Base-by-base conservation (phyloP, 2,888 invertebrate species). In the Microdon myrmicae region DNA sequence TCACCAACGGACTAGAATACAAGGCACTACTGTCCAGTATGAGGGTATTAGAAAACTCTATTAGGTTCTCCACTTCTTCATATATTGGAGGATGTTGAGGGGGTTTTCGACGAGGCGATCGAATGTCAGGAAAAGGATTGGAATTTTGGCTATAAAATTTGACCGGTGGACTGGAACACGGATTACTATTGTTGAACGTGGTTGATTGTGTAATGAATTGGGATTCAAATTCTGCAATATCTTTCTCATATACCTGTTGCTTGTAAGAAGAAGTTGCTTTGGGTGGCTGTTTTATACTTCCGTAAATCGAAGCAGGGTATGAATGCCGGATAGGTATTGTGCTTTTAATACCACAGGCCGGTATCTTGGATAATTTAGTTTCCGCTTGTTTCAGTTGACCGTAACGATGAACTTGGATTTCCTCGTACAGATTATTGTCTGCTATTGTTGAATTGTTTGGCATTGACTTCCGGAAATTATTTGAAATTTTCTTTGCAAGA, bases 141-240 rank as follows among this genome's bases (percentile, higher is more conserved):
- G 67, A 68, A 41, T 69, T 71, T 20, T 67, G 43, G 17, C 58
- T 68, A 32, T 67, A 71, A 34, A 71, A 71, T 41, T 66, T 67
- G 9, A 10, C 35, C 5, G 71, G 71, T 6, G 71, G 71, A 28
- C 67, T 69, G 6, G 51, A 29, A 13, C 44, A 28, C n/a, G 45
- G 25, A 12, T 53, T 44, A 17, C 28, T 49, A 3, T 45, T 29
- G 10, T 47, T 58, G 4, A 55, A 12, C 14, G 45, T 55, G 20
- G 44, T 37, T 35, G 58, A 32, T 25, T 41, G 55, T 5, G 3
- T 19, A 17, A 58, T 58, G 20, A 51, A 58, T 28, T 58, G 51
- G 23, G 43, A 47, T 6, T 47, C 37, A 9, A 58, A 12, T 16
- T 58, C 58, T 28, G 45, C 37, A 6, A 53, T 14, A 12, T 39